Evolutionary conservation across 1,140 invertebrate genomes (phyloP).

Genomic region (Bombus breviceps): DNA sequence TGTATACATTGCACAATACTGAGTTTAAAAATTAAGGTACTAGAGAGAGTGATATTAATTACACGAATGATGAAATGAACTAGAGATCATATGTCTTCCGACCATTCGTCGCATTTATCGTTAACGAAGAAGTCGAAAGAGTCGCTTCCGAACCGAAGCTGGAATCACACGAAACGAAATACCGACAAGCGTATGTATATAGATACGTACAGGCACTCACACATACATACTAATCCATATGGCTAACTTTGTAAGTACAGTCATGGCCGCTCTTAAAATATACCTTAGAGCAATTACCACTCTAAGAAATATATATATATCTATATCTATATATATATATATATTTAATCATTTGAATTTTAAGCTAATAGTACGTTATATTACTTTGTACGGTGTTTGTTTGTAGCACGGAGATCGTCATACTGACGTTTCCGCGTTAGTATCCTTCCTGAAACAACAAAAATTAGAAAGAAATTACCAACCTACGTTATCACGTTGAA

Average conservation of each 20-base stretch:
- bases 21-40: slow-evolving; percentile 67
- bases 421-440: slow-evolving; percentile 85
- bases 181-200: slow-evolving; percentile 56
- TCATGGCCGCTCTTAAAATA: slow-evolving; percentile 82
- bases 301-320: slow-evolving; percentile 71
- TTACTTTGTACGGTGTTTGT: slow-evolving; percentile 81
- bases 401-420: slow-evolving; percentile 74
- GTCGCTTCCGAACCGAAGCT: slow-evolving; percentile 44
- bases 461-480: slow-evolving; percentile 3
- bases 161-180: slow-evolving; percentile 65
- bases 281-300: slow-evolving; percentile 74
- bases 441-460: slow-evolving; percentile 83
- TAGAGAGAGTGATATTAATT: slow-evolving; percentile 55
- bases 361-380: slow-evolving; percentile 77
- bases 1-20: slow-evolving; percentile 81
- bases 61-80: slow-evolving; percentile 64
- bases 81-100: slow-evolving; percentile 74
- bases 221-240: slow-evolving; percentile 80
- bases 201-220: slow-evolving; percentile 80
- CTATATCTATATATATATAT: slow-evolving; percentile 38
- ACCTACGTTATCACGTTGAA: not conserved
- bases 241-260: slow-evolving; percentile 79
- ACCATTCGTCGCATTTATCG: not conserved
- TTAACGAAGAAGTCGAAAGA: slow-evolving; percentile 20
- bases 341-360: slow-evolving; percentile 53